These are phyloP conservation scores for Rhabdophis nuchalis DNA, from an alignment of 2,797 vertebrate genomes.

Conservation along the genomic window DNA sequence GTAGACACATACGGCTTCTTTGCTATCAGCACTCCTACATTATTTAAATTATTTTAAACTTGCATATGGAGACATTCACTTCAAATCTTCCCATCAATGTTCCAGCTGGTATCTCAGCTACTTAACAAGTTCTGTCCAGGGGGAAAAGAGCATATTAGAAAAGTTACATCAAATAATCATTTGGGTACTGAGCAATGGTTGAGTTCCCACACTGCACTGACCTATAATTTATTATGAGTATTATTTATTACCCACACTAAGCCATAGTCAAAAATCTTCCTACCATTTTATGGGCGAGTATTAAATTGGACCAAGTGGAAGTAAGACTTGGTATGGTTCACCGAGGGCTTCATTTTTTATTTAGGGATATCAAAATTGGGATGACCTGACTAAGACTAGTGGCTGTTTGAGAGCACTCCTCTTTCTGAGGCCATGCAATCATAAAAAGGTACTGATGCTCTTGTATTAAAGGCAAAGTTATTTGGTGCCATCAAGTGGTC, in stretches of 20 bases:
- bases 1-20: background rate
- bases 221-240: background rate
- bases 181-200: background rate
- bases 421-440: background rate
- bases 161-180: background rate
- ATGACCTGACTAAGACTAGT: background rate
- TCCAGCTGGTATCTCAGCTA: background rate
- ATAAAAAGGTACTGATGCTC: background rate
- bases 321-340: background rate
- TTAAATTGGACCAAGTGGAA: background rate
- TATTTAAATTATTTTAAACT: background rate
- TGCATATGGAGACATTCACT: background rate
- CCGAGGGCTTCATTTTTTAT: background rate
- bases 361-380: background rate
- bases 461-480: background rate
- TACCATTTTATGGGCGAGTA: background rate
- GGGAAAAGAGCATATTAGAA: background rate
- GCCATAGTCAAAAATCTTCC: background rate
- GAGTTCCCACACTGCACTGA: background rate
- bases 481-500: slow-evolving; percentile 21
- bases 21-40: background rate
- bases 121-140: background rate
- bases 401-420: background rate
- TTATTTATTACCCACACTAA: background rate
- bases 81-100: background rate